Evolutionary conservation across 1,140 invertebrate species (phyloP).

Genomic region (Drosophila novamexicana): DNA sequence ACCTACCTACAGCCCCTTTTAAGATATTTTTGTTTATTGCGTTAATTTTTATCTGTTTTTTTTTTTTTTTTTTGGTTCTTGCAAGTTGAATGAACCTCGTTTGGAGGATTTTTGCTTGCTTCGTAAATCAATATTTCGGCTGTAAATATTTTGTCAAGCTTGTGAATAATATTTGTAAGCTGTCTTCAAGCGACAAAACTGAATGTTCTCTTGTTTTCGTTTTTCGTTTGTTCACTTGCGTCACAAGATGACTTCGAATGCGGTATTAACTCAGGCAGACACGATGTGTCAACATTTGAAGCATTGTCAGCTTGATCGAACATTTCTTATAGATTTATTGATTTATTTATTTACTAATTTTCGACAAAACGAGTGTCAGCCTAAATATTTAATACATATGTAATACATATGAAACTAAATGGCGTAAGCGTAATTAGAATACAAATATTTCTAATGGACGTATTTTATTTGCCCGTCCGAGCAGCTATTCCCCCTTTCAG

Average conservation of each 20-base stretch:
- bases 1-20: background rate
- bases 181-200: slow-evolving; percentile 22
- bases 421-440: no score
- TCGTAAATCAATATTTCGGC: slow-evolving; percentile 64
- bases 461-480: no score
- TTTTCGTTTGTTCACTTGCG: slow-evolving; percentile 21
- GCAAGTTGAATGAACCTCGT: slow-evolving; percentile 56
- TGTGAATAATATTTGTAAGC: slow-evolving; percentile 47
- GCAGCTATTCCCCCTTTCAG: no score
- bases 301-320: background rate
- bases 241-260: slow-evolving; percentile 14
- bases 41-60: background rate
- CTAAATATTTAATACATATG: no score
- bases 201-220: background rate
- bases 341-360: no score
- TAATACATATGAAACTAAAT: no score
- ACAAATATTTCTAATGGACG: no score
- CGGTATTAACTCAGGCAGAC: background rate
- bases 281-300: background rate
- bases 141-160: slow-evolving; percentile 52
- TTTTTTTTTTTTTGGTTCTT: background rate
- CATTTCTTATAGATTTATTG: no score
- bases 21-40: background rate
- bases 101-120: slow-evolving; percentile 18
- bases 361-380: no score